These are phyloP conservation scores for Campylomormyrus numenius DNA, from an alignment of 2,113 vertebrate species.

Conservation along the genomic window DNA sequence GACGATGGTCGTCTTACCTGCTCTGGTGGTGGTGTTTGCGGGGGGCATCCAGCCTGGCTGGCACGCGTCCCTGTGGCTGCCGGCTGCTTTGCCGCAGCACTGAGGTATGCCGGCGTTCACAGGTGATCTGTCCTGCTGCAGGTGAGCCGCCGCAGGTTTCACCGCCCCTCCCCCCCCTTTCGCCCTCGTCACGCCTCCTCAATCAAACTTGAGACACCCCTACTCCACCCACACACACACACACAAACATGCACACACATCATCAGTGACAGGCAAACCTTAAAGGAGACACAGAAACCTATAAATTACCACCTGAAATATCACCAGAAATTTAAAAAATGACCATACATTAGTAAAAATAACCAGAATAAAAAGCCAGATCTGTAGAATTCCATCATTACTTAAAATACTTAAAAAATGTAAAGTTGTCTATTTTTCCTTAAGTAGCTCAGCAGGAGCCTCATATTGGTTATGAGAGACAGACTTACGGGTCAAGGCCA, in stretches of 20 bases:
- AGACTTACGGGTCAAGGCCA: background rate
- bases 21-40: background rate
- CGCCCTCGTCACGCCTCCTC: background rate
- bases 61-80: background rate
- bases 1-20: background rate
- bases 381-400: background rate
- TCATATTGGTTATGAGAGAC: background rate
- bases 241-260: background rate
- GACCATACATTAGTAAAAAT: background rate
- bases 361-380: background rate
- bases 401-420: background rate
- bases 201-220: background rate
- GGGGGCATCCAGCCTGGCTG: background rate
- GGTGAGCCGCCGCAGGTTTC: background rate
- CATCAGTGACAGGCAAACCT: background rate
- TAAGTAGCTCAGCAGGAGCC: background rate
- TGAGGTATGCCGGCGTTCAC: background rate
- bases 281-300: background rate
- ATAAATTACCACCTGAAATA: background rate
- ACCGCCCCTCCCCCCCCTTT: background rate
- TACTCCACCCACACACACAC: slow-evolving; percentile 5
- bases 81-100: background rate
- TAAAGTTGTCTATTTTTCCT: background rate
- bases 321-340: background rate
- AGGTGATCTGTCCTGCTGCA: slow-evolving; percentile 10